These are phyloP conservation scores for Bombus pascuorum DNA, from an alignment of 1,140 invertebrate genomes.

Conservation along the genomic window DNA sequence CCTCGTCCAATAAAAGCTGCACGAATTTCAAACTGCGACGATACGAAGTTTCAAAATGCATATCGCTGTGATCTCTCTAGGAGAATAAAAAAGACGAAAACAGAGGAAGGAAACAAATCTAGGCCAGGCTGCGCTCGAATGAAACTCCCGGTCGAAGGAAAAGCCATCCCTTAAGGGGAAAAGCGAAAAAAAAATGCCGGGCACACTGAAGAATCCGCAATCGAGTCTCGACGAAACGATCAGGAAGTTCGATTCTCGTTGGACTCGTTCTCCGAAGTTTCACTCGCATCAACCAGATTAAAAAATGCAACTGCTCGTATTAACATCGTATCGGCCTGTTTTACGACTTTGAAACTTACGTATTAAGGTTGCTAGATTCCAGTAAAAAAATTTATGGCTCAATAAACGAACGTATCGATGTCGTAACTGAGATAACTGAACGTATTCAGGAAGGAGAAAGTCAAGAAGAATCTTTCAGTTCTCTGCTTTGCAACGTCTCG, in stretches of 20 bases:
- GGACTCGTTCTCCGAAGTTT: neutral
- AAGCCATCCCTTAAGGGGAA: neutral
- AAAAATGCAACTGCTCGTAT: neutral
- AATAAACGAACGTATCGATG: neutral
- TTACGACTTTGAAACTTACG: neutral
- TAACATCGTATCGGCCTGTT: neutral
- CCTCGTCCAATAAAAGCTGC: constrained; percentile 31
- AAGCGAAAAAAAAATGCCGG: too few relatives aligned
- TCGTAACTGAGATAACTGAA: neutral
- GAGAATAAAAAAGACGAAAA: neutral
- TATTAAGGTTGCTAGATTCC: neutral
- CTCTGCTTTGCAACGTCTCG: too few relatives aligned
- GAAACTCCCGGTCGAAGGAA: neutral
- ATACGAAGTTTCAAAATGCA: constrained; percentile 6
- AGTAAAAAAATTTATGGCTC: neutral
- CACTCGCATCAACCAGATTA: neutral
- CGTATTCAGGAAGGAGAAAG: neutral
- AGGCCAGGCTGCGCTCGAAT: constrained; percentile 3
- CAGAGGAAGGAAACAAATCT: constrained; percentile 5
- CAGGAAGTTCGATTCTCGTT: neutral
- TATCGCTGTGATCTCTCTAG: constrained; percentile 11
- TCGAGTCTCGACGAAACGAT: too few relatives aligned
- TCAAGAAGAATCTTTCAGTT: too few relatives aligned
- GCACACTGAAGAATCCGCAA: neutral
- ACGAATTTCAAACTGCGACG: constrained; percentile 17